Base-by-base conservation (phyloP, 2,888 invertebrate genomes). In the Eristalis intricaria region DNA sequence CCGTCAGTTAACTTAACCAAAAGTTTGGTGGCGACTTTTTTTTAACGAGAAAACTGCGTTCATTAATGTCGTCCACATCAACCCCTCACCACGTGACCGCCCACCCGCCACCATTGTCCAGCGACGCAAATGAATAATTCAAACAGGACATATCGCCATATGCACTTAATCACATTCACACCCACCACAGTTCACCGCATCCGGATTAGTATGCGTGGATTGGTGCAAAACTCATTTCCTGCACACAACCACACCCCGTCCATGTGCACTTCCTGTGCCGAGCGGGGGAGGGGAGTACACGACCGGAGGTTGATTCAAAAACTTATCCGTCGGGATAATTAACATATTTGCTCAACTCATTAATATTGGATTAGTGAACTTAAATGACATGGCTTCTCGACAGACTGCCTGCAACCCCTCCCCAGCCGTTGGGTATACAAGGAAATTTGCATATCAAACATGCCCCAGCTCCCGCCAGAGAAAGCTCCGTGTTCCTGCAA, bases 1-100 rank as follows among this genome's bases (percentile, higher is more conserved):
- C 50, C 15, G 15, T n/a, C 43, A 50, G 93, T n/a, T n/a, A n/a
- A n/a, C n/a, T 97, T 97, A 97, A 97, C 97, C 97, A 97, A 97
- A 97, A 97, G 97, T 97, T 97, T 97, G 97, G 97, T 97, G 97
- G 63, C 60, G 35, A 58, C 0, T 19, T 19, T 50, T 50, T 50
- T 50, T 1, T 1, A n/a, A n/a, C n/a, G n/a, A n/a, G n/a, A n/a
- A n/a, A n/a, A n/a, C n/a, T n/a, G n/a, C n/a, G n/a, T n/a, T 32
- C 5, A 10, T 5, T 1, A 10, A 38, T 4, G n/a, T n/a, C n/a
- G n/a, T n/a, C n/a, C n/a, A n/a, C n/a, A n/a, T n/a, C n/a, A n/a
- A n/a, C n/a, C n/a, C n/a, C n/a, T n/a, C n/a, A n/a, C 10, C 11
- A 2, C 13, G 8, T 13, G 8, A 8, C 4, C 32, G 1, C 32